phyloP scores from a whole-genome alignment of 2,888 invertebrate genomes.

The Macrophya annulata region DNA sequence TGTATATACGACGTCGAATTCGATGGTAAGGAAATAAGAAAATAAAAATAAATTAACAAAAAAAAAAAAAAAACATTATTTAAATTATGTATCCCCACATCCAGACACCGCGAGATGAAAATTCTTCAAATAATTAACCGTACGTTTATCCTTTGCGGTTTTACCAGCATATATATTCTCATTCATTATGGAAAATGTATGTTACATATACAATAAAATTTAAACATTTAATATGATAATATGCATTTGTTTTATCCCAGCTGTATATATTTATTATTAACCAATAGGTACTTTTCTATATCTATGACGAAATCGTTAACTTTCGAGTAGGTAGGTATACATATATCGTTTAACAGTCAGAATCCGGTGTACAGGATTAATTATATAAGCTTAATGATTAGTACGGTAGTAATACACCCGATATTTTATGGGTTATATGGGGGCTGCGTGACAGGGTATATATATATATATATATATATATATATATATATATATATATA shows the following conservation, averaged over 20 bases:
- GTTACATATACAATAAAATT: too few species aligned
- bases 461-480: not conserved
- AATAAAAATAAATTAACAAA: not conserved
- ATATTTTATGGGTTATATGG: conserved; percentile 1
- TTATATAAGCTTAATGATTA: not conserved
- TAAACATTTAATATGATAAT: too few species aligned
- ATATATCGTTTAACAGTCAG: not conserved
- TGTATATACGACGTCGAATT: not conserved
- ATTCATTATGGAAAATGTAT: too few species aligned
- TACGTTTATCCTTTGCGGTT: conserved; percentile 15
- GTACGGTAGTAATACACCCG: conserved; percentile 11
- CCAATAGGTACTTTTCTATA: not conserved
- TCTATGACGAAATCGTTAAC: conserved; percentile 17
- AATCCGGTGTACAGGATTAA: not conserved
- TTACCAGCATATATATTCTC: not conserved
- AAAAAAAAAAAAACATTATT: not conserved
- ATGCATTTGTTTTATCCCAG: too few species aligned
- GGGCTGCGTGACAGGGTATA: not conserved
- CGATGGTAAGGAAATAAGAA: not conserved
- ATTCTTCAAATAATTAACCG: conserved; percentile 31
- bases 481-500: too few species aligned
- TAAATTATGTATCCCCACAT: not conserved
- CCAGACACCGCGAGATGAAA: not conserved
- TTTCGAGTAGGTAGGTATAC: not conserved
- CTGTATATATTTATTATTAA: not conserved